A percentile compares a stretch with the other conserved stretches of the same genome.
These are phyloP conservation scores for Melinopterus prodromus DNA, from an alignment of 2,888 invertebrate species.

Conservation along the genomic window DNA sequence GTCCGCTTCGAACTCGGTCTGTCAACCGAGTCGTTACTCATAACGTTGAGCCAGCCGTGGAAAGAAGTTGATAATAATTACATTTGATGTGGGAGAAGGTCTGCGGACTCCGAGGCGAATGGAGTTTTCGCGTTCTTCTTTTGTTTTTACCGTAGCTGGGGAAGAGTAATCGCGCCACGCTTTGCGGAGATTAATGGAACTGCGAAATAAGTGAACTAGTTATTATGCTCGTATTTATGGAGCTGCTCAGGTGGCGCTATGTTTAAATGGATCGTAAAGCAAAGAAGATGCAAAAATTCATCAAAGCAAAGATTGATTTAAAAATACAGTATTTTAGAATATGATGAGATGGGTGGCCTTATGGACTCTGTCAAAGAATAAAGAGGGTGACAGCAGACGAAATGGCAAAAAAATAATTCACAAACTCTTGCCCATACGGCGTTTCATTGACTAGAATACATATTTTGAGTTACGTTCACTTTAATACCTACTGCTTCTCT, in stretches of 20 bases:
- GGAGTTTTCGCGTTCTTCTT: background rate
- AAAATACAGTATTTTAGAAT: no score
- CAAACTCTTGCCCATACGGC: no score
- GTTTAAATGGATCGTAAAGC: background rate
- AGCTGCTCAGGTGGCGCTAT: background rate
- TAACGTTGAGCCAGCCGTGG: background rate
- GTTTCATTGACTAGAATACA: no score
- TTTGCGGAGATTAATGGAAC: background rate
- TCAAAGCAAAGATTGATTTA: no score
- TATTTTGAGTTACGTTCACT: no score
- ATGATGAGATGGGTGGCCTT: no score
- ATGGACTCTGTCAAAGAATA: no score
- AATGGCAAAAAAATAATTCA: no score
- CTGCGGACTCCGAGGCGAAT: background rate
- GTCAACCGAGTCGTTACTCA: slow-evolving; percentile 4
- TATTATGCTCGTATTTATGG: background rate
- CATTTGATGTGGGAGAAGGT: background rate
- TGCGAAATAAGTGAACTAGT: background rate
- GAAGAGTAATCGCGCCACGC: slow-evolving; percentile 4
- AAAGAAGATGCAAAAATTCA: no score
- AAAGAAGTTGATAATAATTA: slow-evolving; percentile 4
- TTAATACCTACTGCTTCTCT: no score
- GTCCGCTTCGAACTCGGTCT: slow-evolving; percentile 4
- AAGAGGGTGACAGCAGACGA: no score
- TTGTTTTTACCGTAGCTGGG: background rate